Evolutionary conservation across 2,797 vertebrate species (phyloP), one percentile per base, ranked within the genome.

Genomic region (Enteromius paludinosus): DNA sequence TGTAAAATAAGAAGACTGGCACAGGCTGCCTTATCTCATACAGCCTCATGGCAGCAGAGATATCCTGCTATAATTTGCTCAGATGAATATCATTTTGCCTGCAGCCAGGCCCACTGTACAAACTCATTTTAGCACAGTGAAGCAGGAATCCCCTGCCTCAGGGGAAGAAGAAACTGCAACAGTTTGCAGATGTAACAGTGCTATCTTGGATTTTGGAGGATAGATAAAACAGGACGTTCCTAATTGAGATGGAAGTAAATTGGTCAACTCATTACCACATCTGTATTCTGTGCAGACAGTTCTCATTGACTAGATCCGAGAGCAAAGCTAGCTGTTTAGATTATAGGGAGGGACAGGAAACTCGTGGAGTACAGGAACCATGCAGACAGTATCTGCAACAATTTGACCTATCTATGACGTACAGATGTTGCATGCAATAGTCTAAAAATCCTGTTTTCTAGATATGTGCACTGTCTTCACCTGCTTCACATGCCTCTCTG

Each of bases 401-500:
- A 35, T 82, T 83, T 81, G 66, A 86, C 77, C 76, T 52, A n/a
- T 83, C 82, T 73, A 81, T 86, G 85, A 86, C 74, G 47, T 65
- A 59, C 83, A 85, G 81, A 86, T 86, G 87, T 78, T 62, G 23
- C 12, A 52, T 78, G 15, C 17, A 56, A 56, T 43, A 35, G 7
- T 38, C 7, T 18, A 52, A 20, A 52, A 52, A 6, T 52, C 7
- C 18, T 54, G 7, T 20, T 3, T 20, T 9, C 7, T 20, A 47
- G 15, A 47, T 47, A 52, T 20, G 7, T 18, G 47, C 47, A 52
- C 49, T 2, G 7, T 54, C 18, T 54, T 52, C 20, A 54, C 20
- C 7, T 52, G 18, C 49, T n/a, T n/a, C n/a, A 52, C 2, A 0
- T 7, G 6, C 6, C 2, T 52, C 49, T 52, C 49, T 52, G 18